phyloP scores from a whole-genome alignment of 2,888 invertebrate genomes.

The Oxystoma pomonae region DNA sequence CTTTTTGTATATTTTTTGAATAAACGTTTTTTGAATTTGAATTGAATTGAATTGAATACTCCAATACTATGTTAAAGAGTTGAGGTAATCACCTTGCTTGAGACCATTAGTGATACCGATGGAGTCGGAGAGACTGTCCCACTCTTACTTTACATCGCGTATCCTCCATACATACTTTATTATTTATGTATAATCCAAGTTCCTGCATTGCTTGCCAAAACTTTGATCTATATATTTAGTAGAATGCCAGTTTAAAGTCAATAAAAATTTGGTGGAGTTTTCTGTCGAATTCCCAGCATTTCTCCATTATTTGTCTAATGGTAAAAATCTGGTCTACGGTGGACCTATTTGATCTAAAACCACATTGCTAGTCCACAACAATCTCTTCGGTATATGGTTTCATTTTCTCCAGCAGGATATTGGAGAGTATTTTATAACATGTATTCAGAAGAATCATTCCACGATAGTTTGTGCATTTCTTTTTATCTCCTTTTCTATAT shows the following conservation, averaged over 20 bases:
- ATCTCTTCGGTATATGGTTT: background rate
- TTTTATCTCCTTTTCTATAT: no score
- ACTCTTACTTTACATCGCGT: constrained; percentile 6
- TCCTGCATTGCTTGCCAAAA: constrained; percentile 17
- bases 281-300: no score
- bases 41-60: no score
- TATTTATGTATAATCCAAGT: constrained; percentile 16
- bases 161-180: constrained; percentile 12
- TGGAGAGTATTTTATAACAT: no score
- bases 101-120: background rate
- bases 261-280: no score
- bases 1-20: no score
- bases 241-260: constrained; percentile 18
- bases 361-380: constrained; percentile 7
- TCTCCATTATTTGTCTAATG: no score
- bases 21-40: no score
- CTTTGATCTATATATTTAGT: constrained; percentile 13
- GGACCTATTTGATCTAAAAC: constrained; percentile 6
- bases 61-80: no score
- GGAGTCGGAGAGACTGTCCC: constrained; percentile 2
- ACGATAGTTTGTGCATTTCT: no score
- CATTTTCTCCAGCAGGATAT: background rate
- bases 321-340: no score
- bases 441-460: no score
- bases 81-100: background rate